phyloP scores from a whole-genome alignment of 2,797 vertebrate species.

The Sus cebifrons region DNA sequence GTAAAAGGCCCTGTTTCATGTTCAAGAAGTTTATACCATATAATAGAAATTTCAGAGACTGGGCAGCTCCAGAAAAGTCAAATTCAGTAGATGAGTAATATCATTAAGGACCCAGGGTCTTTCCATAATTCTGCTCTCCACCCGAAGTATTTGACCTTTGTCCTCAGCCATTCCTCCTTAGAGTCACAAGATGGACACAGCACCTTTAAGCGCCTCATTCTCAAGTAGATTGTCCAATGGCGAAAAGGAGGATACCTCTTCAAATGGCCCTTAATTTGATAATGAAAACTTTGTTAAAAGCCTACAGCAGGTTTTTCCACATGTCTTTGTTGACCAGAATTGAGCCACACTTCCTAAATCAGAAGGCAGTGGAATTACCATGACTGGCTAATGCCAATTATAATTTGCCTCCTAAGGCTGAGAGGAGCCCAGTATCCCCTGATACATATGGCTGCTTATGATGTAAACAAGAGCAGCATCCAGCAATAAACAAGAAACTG shows the following conservation, averaged over 20 bases:
- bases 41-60: not conserved
- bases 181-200: not conserved
- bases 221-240: not conserved
- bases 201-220: not conserved
- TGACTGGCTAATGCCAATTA: not conserved
- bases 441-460: not conserved
- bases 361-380: not conserved
- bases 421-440: not conserved
- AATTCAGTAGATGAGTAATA: not conserved
- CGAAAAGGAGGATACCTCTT: not conserved
- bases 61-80: not conserved
- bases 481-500: not conserved
- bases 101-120: not conserved
- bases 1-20: not conserved
- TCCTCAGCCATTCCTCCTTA: not conserved
- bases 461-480: not conserved
- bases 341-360: not conserved
- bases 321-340: not conserved
- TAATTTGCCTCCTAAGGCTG: not conserved
- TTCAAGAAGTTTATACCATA: not conserved
- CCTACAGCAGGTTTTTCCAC: not conserved
- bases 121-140: not conserved
- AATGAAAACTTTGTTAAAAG: constrained; percentile 18
- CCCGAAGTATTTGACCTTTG: not conserved
- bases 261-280: not conserved